Evolutionary conservation across 2,113 vertebrate species (phyloP), one percentile per base, ranked within the genome.

Genomic region (Amblyopsis rosae): DNA sequence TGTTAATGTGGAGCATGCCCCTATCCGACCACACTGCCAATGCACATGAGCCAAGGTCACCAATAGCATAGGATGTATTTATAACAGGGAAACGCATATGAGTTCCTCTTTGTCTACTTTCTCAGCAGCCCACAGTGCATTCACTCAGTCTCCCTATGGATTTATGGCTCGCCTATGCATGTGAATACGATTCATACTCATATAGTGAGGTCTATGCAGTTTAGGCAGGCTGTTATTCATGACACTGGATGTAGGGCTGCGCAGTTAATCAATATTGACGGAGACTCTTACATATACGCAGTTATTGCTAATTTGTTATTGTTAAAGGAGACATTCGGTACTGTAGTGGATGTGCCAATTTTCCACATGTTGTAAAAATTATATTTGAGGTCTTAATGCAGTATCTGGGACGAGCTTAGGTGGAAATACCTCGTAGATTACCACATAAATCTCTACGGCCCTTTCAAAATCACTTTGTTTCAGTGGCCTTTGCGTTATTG

Each of bases 101-200:
- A 78, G 83, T 85, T 84, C 74, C 81, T 61, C 19, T 54, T 84
- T 74, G 72, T 86, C 82, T 76, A 86, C 77, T 85, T 87, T 89
- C 79, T 84, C 76, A 78, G 67, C 78, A 78, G 70, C 76, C 75
- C 67, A 61, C 73, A 68, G 85, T 81, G 82, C 73, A 76, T 75
- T 73, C 70, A 70, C 15, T 69, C n/a, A 73, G 81, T 82, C 84
- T 89, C 76, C 79, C 73, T 74, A 58, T 61, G 69, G 80, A 87
- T 63, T 87, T 85, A 85, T 77, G 61, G 32, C 56, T 65, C 59
- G 72, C 82, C 75, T 83, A 48, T 86, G 60, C 82, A 70, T 82
- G 70, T 70, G 73, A 59, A 73, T 76, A 72, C 67, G 68, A 67
- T 63, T 75, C 62, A 76, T 73, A 74, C 51, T 75, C 67, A 61